Conservation (phyloP, 2,113 vertebrate genomes). For the Gymnocephalus cernua region DNA sequence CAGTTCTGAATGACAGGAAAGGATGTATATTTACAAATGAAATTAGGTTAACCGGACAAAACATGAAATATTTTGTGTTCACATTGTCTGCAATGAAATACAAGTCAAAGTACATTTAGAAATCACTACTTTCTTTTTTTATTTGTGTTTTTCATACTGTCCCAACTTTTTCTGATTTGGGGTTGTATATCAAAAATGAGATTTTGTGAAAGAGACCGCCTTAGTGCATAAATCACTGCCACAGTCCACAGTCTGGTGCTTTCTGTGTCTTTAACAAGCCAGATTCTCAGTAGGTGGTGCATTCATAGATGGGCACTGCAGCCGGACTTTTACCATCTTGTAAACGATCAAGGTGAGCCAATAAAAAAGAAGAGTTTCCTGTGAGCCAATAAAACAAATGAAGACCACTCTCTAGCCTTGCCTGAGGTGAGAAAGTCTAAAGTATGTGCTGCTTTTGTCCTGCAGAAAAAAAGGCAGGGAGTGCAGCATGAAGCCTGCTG, state of each 20-base stretch:
- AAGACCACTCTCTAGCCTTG: slow-evolving; percentile 55
- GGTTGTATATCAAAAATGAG: slow-evolving; percentile 36
- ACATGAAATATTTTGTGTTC: too few species aligned
- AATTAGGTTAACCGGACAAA: too few species aligned
- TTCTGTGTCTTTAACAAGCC: slow-evolving; percentile 71
- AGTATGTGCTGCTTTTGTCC: slow-evolving; percentile 52
- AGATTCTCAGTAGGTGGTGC: slow-evolving; percentile 70
- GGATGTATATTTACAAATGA: too few species aligned
- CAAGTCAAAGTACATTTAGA: too few species aligned
- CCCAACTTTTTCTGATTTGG: too few species aligned
- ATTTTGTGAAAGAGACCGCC: slow-evolving; percentile 2
- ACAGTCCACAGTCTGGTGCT: slow-evolving; percentile 42
- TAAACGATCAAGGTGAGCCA: slow-evolving; percentile 81
- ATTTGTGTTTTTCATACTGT: too few species aligned
- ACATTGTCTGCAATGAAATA: too few species aligned
- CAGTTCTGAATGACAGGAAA: too few species aligned
- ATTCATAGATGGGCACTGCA: slow-evolving; percentile 69
- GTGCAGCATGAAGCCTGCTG: slow-evolving; percentile 6
- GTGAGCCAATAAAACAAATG: slow-evolving; percentile 78
- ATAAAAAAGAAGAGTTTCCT: slow-evolving; percentile 83
- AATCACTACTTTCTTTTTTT: too few species aligned
- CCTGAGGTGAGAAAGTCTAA: slow-evolving; percentile 50
- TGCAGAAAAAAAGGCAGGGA: slow-evolving; percentile 11
- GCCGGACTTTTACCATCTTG: slow-evolving; percentile 72
- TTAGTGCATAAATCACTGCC: slow-evolving; percentile 51